Conservation (phyloP, 2,888 invertebrate genomes). For the Baccha elongata region DNA sequence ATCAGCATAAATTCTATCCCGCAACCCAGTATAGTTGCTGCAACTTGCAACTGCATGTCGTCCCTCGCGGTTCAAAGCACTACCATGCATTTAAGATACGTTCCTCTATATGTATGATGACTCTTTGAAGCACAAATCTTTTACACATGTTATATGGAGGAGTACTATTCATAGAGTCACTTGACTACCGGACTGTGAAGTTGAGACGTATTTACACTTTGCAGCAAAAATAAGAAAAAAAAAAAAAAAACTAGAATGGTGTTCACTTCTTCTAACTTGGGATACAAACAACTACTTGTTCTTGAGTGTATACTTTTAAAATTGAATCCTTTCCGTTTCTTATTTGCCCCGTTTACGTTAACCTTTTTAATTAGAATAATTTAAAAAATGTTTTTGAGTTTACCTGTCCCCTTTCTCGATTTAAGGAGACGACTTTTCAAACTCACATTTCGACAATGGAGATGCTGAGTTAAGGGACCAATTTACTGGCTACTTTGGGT, state of each 20-base stretch:
- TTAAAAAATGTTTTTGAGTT: constrained; percentile 45
- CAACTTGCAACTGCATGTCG: constrained; percentile 18
- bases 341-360: constrained; percentile 17
- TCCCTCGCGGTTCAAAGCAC: constrained; percentile 44
- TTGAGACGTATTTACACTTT: constrained; percentile 40
- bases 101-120: constrained; percentile 14
- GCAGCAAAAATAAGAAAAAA: constrained; percentile 8
- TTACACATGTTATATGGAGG: constrained; percentile 7
- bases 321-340: constrained; percentile 37
- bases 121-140: constrained; percentile 16
- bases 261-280: constrained; percentile 22
- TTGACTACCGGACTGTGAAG: constrained; percentile 57
- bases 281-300: constrained; percentile 8
- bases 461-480: constrained; percentile 17
- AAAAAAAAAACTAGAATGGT: constrained; percentile 16
- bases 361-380: constrained; percentile 49
- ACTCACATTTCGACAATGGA: neutral
- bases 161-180: constrained; percentile 42
- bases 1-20: constrained; percentile 73
- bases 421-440: neutral
- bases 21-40: constrained; percentile 42
- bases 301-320: constrained; percentile 6
- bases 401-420: constrained; percentile 8
- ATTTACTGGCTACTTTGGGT: constrained; percentile 34
- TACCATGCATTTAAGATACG: constrained; percentile 33